A percentile compares a stretch with the other conserved stretches of the same genome.
These are phyloP conservation scores for Coptotermes formosanus DNA, from an alignment of 1,140 invertebrate species.

Conservation along the genomic window DNA sequence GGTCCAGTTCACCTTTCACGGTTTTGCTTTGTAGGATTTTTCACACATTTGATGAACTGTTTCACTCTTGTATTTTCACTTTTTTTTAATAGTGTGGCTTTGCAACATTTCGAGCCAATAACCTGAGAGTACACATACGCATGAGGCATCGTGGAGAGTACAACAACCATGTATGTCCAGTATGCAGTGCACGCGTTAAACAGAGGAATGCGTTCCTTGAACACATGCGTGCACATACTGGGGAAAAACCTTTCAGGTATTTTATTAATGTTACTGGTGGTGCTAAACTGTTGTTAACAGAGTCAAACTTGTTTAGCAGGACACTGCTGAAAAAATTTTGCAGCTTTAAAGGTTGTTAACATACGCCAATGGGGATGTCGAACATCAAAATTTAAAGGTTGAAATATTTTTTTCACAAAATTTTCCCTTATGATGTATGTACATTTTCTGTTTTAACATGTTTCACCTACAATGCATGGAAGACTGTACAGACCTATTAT, in stretches of 20 bases:
- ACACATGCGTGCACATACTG: conserved; percentile 35
- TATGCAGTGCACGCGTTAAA: conserved; percentile 33
- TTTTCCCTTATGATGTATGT: no score
- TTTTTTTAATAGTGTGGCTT: conserved; percentile 34
- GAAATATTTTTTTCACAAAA: background rate
- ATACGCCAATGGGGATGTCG: no score
- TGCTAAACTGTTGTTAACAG: background rate
- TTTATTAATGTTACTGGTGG: no score
- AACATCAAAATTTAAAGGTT: no score
- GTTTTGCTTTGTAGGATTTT: no score
- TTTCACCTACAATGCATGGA: no score
- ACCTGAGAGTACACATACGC: conserved; percentile 36
- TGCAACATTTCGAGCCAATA: conserved; percentile 36
- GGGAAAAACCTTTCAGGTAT: conserved; percentile 32
- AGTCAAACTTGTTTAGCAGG: background rate
- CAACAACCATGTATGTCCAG: conserved; percentile 35
- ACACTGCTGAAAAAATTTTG: background rate
- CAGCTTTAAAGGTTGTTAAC: background rate
- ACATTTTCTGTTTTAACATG: no score
- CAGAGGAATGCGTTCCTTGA: conserved; percentile 34
- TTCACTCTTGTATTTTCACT: background rate
- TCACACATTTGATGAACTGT: no score
- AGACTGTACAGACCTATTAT: no score
- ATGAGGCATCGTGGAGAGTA: conserved; percentile 34
- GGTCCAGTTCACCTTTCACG: no score